phyloP scores from a whole-genome alignment of 2,888 invertebrate genomes.

The Halictus ligatus region DNA sequence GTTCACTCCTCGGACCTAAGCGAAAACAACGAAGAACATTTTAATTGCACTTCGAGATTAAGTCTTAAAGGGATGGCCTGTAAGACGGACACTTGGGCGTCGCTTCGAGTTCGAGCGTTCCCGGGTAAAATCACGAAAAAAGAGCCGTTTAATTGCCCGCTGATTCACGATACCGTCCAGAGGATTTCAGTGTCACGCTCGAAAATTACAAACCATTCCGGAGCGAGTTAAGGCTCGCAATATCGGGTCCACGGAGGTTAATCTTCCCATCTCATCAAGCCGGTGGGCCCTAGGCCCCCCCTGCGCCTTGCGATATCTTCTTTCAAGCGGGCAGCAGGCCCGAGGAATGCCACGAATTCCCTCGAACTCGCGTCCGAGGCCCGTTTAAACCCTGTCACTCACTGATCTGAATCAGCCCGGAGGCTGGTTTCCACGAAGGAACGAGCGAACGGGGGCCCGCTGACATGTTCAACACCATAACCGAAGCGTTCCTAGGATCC shows the following conservation, averaged over 20 bases:
- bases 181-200: slow-evolving; percentile 6
- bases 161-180: neutral
- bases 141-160: neutral
- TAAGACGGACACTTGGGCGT: neutral
- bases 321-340: neutral
- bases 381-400: slow-evolving; percentile 17
- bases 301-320: slow-evolving; percentile 19
- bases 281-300: neutral
- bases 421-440: slow-evolving; percentile 59
- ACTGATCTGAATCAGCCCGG: slow-evolving; percentile 53
- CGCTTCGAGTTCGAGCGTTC: neutral
- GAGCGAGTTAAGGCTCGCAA: slow-evolving; percentile 13
- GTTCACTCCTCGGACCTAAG: neutral
- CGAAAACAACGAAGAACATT: neutral
- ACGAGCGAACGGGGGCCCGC: slow-evolving; percentile 50
- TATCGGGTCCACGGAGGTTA: slow-evolving; percentile 18
- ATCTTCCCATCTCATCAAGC: slow-evolving; percentile 27
- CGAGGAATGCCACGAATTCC: slow-evolving; percentile 22
- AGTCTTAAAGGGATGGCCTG: neutral
- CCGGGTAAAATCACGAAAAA: neutral
- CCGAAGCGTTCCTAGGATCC: slow-evolving; percentile 29
- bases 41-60: neutral
- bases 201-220: slow-evolving; percentile 7
- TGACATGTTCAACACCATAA: slow-evolving; percentile 30
- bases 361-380: slow-evolving; percentile 5